Conservation (phyloP, 2,113 vertebrate genomes). For the Oostethus manadensis region DNA sequence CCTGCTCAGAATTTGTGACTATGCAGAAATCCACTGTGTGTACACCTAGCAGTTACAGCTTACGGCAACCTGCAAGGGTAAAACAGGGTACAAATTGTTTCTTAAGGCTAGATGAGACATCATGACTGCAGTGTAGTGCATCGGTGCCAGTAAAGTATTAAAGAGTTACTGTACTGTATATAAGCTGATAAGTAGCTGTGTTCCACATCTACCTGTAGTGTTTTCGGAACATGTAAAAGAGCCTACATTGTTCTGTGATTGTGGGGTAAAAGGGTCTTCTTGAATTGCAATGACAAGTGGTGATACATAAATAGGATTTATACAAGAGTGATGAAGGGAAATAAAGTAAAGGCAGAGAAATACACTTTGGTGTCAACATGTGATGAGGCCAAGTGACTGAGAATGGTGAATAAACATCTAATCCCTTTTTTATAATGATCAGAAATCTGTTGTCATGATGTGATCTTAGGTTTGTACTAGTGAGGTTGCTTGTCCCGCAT, state of each 20-base stretch:
- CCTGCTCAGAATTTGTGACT: too few relatives aligned
- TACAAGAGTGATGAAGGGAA: neutral
- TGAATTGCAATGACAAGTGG: neutral
- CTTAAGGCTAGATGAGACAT: too few relatives aligned
- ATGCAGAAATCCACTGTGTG: too few relatives aligned
- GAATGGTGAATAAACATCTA: too few relatives aligned
- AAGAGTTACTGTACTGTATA: too few relatives aligned
- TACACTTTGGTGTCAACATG: neutral
- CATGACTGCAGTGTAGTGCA: slow-evolving; percentile 1
- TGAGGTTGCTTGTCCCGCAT: neutral
- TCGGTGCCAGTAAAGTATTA: neutral
- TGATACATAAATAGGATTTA: neutral
- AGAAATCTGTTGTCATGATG: too few relatives aligned
- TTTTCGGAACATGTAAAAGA: slow-evolving; percentile 6
- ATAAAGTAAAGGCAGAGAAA: neutral
- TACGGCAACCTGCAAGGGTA: slow-evolving; percentile 4
- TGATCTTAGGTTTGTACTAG: neutral
- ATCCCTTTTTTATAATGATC: too few relatives aligned
- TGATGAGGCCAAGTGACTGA: neutral
- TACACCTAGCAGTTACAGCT: slow-evolving; percentile 6
- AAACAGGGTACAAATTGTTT: neutral
- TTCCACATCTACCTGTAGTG: neutral
- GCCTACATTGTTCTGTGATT: neutral
- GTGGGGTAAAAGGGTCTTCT: neutral
- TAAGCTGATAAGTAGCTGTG: neutral